phyloP scores from a whole-genome alignment of 2,888 invertebrate genomes.

The Beris chalybata region DNA sequence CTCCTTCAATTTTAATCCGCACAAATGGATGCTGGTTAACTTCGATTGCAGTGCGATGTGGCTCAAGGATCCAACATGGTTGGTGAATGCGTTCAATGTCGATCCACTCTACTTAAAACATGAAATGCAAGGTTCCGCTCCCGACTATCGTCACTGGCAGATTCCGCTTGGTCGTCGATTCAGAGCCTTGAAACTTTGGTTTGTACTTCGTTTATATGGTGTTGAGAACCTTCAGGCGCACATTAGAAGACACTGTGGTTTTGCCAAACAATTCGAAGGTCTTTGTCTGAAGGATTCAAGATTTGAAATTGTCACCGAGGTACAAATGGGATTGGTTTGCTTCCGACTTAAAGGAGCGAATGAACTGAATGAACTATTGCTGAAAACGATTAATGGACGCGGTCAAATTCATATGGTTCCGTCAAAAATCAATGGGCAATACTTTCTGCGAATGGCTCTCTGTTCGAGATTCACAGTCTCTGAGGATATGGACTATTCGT shows the following conservation, averaged over 20 bases:
- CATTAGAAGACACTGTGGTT: slow-evolving; percentile 81
- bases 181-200: slow-evolving; percentile 92
- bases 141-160: slow-evolving; percentile 97
- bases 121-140: slow-evolving; percentile 84
- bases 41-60: slow-evolving; percentile 99
- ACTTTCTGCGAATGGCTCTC: slow-evolving; percentile 86
- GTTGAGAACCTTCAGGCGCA: slow-evolving; percentile 82
- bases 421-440: slow-evolving; percentile 79
- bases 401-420: slow-evolving; percentile 93
- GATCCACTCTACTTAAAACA: slow-evolving; percentile 97
- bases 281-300: slow-evolving; percentile 74
- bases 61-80: slow-evolving; percentile 85
- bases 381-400: slow-evolving; percentile 84
- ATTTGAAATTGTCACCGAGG: slow-evolving; percentile 88
- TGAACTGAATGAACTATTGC: slow-evolving; percentile 76
- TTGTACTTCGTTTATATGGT: slow-evolving; percentile 88
- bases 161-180: slow-evolving; percentile 93
- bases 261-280: slow-evolving; percentile 86
- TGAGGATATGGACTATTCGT: slow-evolving; percentile 80
- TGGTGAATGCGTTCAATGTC: slow-evolving; percentile 95
- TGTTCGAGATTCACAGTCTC: slow-evolving; percentile 83
- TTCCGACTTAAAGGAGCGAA: slow-evolving; percentile 89
- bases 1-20: slow-evolving; percentile 98
- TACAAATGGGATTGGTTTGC: slow-evolving; percentile 93
- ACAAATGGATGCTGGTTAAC: slow-evolving; percentile 99